Conservation (phyloP, 2,113 vertebrate genomes). For the Apodemus speciosus region DNA sequence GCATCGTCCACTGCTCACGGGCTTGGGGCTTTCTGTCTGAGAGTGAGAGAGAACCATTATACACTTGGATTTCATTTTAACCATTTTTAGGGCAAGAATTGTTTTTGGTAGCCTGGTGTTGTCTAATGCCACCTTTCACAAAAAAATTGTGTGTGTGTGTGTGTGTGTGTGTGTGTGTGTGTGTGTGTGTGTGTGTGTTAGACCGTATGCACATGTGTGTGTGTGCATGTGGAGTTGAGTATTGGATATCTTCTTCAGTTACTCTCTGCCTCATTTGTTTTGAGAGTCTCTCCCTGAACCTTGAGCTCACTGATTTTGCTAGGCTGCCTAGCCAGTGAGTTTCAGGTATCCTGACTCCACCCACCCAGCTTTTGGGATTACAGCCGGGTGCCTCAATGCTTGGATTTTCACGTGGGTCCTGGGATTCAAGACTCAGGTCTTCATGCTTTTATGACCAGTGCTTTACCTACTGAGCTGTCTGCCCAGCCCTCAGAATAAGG, state of each 20-base stretch:
- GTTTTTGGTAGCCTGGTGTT: background rate
- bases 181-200: background rate
- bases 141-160: background rate
- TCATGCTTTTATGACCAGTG: background rate
- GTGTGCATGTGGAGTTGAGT: no score
- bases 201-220: background rate
- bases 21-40: background rate
- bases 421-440: background rate
- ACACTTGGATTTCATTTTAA: background rate
- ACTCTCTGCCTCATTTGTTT: background rate
- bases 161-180: background rate
- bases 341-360: background rate
- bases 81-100: background rate
- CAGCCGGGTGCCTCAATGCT: background rate
- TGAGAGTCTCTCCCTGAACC: background rate
- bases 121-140: background rate
- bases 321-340: background rate
- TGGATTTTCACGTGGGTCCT: background rate
- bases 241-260: background rate
- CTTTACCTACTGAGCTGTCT: background rate
- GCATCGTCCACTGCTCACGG: rapidly evolving
- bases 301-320: background rate
- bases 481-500: background rate
- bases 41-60: background rate
- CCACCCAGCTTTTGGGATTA: background rate